Percentiles rank a stretch among this genome's conserved stretches.
Conservation (phyloP, 1,140 invertebrate genomes). For the Nebria ingens region DNA sequence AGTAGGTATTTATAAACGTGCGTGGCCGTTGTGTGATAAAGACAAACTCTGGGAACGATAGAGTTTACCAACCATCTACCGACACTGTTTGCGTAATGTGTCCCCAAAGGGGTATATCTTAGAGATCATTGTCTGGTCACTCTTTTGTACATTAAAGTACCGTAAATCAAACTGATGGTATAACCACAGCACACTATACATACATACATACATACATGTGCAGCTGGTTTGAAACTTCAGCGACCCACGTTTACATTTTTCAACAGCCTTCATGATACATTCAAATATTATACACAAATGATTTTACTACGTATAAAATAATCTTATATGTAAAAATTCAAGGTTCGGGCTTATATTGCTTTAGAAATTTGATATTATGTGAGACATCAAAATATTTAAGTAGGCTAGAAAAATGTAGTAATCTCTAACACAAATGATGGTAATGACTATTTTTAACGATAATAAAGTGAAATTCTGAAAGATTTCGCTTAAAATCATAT, state of each 20-base stretch:
- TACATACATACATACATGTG: too few relatives aligned
- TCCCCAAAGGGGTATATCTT: constrained; percentile 4
- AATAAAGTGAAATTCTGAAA: too few relatives aligned
- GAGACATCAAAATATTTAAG: too few relatives aligned
- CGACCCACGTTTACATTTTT: not conserved
- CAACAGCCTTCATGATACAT: not conserved
- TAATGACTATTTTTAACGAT: too few relatives aligned
- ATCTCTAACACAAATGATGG: too few relatives aligned
- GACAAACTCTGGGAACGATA: not conserved
- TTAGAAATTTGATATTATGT: too few relatives aligned
- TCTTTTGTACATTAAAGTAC: constrained; percentile 6
- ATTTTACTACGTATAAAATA: not conserved
- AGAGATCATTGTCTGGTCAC: constrained; percentile 5
- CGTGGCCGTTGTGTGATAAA: not conserved
- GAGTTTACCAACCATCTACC: not conserved
- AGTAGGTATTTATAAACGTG: too few relatives aligned
- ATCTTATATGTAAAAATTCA: too few relatives aligned
- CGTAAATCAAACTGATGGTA: not conserved
- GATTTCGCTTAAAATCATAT: too few relatives aligned
- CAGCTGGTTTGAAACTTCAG: not conserved
- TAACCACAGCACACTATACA: not conserved
- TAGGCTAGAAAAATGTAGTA: too few relatives aligned
- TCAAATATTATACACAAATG: not conserved
- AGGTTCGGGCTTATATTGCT: too few relatives aligned
- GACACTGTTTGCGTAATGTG: too few relatives aligned